Evolutionary conservation across 1,140 invertebrate species (phyloP).

Genomic region (Heliothis virescens): DNA sequence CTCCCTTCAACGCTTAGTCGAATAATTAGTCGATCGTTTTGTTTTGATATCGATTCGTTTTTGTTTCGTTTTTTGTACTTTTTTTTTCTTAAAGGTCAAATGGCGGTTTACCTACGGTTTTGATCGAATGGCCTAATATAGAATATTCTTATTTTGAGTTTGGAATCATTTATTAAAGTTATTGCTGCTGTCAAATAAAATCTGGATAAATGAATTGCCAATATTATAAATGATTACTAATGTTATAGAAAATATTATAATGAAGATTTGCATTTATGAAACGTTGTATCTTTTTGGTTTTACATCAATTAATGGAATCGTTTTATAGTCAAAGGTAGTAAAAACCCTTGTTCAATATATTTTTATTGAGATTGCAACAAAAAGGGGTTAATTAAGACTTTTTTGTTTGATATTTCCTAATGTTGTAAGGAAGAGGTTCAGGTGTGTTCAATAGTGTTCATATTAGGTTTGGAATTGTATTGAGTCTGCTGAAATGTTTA

Average conservation of each 20-base stretch:
- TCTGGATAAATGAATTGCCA: slow-evolving; percentile 18
- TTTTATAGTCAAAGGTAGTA: too few relatives aligned
- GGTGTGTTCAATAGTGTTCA: too few relatives aligned
- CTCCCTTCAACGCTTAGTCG: slow-evolving; percentile 70
- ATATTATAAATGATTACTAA: slow-evolving; percentile 10
- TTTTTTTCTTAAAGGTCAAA: slow-evolving; percentile 21
- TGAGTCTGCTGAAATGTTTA: too few relatives aligned
- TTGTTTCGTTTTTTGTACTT: slow-evolving; percentile 20
- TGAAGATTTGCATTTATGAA: slow-evolving; percentile 4
- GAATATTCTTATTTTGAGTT: slow-evolving; percentile 23
- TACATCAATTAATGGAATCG: not conserved
- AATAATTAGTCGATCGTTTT: slow-evolving; percentile 72
- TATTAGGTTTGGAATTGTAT: too few relatives aligned
- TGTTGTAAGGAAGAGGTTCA: too few relatives aligned
- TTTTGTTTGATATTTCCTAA: slow-evolving; percentile 1
- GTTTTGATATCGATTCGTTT: slow-evolving; percentile 52
- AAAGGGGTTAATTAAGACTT: not conserved
- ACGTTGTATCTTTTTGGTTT: not conserved
- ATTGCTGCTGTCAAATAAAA: slow-evolving; percentile 34
- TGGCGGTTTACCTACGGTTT: slow-evolving; percentile 34
- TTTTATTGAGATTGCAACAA: not conserved
- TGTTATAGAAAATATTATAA: slow-evolving; percentile 10
- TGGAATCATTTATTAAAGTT: slow-evolving; percentile 32
- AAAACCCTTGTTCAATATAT: not conserved
- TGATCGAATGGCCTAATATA: slow-evolving; percentile 44